Evolutionary conservation across 2,888 invertebrate genomes (phyloP).

Genomic region (Cheilosia soror): DNA sequence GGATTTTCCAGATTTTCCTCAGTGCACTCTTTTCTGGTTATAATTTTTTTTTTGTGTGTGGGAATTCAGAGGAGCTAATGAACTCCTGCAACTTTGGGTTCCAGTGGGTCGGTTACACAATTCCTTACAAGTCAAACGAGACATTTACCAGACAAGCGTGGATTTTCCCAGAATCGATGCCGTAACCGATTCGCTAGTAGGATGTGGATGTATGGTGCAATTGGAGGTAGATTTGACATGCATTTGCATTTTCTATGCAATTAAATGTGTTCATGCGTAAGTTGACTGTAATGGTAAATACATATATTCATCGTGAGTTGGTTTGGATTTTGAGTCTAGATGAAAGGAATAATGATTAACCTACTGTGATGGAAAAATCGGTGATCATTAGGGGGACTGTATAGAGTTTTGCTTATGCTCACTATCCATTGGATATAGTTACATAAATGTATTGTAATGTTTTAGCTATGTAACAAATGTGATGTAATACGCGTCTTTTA

Average conservation of each 20-base stretch:
- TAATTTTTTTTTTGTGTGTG: not conserved
- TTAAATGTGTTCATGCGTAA: not conserved
- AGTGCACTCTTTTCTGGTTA: constrained; percentile 33
- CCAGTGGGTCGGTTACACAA: constrained; percentile 31
- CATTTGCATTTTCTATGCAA: constrained; percentile 12
- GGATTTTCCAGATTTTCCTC: constrained; percentile 67
- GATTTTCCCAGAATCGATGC: constrained; percentile 61
- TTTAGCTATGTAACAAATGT: too few species aligned
- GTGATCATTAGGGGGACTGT: not conserved
- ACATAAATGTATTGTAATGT: too few species aligned
- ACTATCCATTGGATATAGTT: too few species aligned
- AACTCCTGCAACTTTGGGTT: constrained; percentile 24
- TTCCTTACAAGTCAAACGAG: not conserved
- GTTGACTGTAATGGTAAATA: not conserved
- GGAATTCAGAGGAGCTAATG: constrained; percentile 37
- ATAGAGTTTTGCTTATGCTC: too few species aligned
- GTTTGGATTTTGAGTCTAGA: not conserved
- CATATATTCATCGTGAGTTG: constrained; percentile 13
- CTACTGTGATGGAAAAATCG: too few species aligned
- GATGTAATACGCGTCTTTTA: too few species aligned
- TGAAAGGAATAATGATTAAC: too few species aligned
- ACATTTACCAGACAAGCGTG: constrained; percentile 13
- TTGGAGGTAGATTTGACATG: constrained; percentile 1
- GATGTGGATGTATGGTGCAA: constrained; percentile 51
- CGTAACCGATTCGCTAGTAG: constrained; percentile 47